Percentiles rank a stretch among this genome's conserved stretches.
These are phyloP conservation scores for Hyles vespertilio DNA, from an alignment of 1,140 invertebrate species.

Conservation along the genomic window DNA sequence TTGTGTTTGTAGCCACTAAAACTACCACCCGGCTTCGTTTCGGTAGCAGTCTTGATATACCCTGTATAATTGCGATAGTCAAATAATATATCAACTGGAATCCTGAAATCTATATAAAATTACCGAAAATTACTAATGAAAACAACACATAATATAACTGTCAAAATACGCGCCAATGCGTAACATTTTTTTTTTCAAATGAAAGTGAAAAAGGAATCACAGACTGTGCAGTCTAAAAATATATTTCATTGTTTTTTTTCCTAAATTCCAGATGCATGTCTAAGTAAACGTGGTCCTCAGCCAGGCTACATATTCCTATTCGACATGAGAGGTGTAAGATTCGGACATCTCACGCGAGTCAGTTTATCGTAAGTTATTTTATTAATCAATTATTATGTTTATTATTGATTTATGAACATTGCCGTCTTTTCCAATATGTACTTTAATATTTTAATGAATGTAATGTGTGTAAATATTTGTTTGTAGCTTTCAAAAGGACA, in stretches of 20 bases:
- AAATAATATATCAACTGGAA: no score
- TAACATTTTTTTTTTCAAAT: no score
- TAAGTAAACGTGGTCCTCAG: conserved; percentile 72
- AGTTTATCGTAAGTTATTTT: conserved; percentile 70
- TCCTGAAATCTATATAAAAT: no score
- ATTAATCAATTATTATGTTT: conserved; percentile 3
- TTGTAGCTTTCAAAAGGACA: conserved; percentile 71
- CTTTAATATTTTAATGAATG: not conserved
- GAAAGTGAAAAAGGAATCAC: no score
- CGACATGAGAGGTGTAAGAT: conserved; percentile 78
- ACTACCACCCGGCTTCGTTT: no score
- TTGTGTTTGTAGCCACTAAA: no score
- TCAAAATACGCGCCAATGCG: no score
- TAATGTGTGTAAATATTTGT: conserved; percentile 13
- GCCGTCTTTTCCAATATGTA: not conserved
- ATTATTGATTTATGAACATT: not conserved
- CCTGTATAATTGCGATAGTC: no score
- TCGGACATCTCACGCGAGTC: conserved; percentile 77
- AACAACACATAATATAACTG: no score
- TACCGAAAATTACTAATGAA: no score
- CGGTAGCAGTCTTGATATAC: no score
- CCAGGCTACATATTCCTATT: conserved; percentile 79
- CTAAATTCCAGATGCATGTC: conserved; percentile 67
- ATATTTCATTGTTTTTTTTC: not conserved
- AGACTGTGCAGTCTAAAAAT: no score